Percentiles rank a stretch among this genome's conserved stretches.
These are phyloP conservation scores for Rhorus exstirpatorius DNA, from an alignment of 2,888 invertebrate species.

Conservation along the genomic window DNA sequence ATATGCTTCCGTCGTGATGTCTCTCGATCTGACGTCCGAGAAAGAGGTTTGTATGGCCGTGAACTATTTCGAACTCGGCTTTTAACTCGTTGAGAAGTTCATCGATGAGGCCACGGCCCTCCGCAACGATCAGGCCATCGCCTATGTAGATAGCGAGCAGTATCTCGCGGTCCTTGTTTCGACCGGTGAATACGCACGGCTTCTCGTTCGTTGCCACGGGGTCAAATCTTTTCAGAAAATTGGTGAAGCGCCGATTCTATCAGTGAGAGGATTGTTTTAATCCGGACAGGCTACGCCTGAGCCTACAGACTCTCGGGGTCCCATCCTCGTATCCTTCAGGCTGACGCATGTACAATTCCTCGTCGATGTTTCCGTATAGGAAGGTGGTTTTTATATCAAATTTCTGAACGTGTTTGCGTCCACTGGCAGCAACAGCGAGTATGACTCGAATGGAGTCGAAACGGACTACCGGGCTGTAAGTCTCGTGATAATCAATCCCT, in stretches of 20 bases:
- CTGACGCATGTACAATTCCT: conserved; percentile 80
- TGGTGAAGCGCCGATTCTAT: conserved; percentile 46
- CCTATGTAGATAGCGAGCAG: conserved; percentile 15
- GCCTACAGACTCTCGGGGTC: conserved; percentile 49
- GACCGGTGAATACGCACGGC: conserved; percentile 36
- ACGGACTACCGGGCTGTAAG: conserved; percentile 32
- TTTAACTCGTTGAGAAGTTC: background rate
- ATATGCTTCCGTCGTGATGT: conserved; percentile 1
- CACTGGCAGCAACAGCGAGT: conserved; percentile 51
- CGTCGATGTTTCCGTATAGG: conserved; percentile 75
- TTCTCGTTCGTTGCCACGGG: conserved; percentile 33
- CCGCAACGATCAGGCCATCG: conserved; percentile 8
- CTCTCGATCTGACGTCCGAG: conserved; percentile 3
- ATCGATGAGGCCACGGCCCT: background rate
- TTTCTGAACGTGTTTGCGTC: conserved; percentile 71
- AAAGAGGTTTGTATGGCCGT: background rate
- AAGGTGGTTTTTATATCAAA: conserved; percentile 80
- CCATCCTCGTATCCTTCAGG: conserved; percentile 80
- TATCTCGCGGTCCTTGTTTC: conserved; percentile 28
- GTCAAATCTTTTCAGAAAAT: conserved; percentile 22
- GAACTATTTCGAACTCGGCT: conserved; percentile 19
- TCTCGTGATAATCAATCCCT: conserved; percentile 27
- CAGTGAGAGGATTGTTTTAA: conserved; percentile 56
- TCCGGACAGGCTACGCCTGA: conserved; percentile 53
- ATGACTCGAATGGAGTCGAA: conserved; percentile 26